A percentile compares a stretch with the other conserved stretches of the same genome.
Conservation (phyloP, 2,113 vertebrate species). For the Tautogolabrus adspersus region DNA sequence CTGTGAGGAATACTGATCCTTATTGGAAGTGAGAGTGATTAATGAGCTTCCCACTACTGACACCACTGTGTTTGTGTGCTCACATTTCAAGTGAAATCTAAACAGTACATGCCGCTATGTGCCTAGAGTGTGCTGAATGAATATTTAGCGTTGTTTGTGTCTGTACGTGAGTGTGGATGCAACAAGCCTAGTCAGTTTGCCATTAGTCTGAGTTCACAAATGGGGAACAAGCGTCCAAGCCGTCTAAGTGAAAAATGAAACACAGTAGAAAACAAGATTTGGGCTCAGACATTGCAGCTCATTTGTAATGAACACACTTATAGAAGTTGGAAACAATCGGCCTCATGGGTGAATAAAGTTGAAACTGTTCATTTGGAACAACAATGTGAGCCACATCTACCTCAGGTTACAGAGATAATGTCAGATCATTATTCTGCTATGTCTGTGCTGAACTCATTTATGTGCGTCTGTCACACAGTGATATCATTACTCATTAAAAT, state of each 20-base stretch:
- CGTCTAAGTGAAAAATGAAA: slow-evolving; percentile 30
- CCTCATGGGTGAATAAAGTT: slow-evolving; percentile 4
- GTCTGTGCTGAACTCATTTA: neutral
- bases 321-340: slow-evolving; percentile 10
- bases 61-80: slow-evolving; percentile 11
- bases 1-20: slow-evolving; percentile 63
- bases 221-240: slow-evolving; percentile 1
- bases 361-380: slow-evolving; percentile 24
- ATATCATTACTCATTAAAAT: slow-evolving; percentile 36
- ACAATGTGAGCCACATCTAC: neutral
- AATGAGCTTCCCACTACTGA: slow-evolving; percentile 37
- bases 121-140: neutral
- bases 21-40: slow-evolving; percentile 65
- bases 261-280: slow-evolving; percentile 14
- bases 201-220: slow-evolving; percentile 12
- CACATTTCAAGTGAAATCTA: slow-evolving; percentile 35
- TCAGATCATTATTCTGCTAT: slow-evolving; percentile 35
- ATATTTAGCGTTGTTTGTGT: slow-evolving; percentile 29
- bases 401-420: slow-evolving; percentile 20
- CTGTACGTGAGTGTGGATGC: neutral
- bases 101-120: slow-evolving; percentile 30
- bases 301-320: slow-evolving; percentile 26
- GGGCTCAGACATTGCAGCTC: neutral
- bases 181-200: neutral
- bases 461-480: neutral